phyloP scores from a whole-genome alignment of 2,113 vertebrate genomes.

The Urocynchramus pylzowi region DNA sequence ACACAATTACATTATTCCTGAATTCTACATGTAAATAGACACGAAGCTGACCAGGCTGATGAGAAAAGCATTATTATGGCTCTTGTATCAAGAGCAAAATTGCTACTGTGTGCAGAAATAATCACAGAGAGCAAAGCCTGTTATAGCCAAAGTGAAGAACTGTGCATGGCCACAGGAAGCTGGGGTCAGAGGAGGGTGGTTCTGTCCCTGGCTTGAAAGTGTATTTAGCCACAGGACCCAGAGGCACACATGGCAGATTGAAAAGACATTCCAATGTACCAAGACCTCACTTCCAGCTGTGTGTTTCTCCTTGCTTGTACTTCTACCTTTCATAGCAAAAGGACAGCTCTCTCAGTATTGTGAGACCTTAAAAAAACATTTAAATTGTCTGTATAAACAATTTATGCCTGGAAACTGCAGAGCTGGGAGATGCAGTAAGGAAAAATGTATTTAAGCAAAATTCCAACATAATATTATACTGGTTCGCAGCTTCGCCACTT shows the following conservation, averaged over 20 bases:
- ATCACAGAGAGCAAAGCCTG: background rate
- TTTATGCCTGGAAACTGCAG: background rate
- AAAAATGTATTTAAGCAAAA: background rate
- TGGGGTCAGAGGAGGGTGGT: accelerated
- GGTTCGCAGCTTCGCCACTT: background rate
- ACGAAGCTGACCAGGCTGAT: background rate
- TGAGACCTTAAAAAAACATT: background rate
- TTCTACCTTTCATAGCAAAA: background rate
- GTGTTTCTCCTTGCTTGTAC: background rate
- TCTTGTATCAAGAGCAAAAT: background rate
- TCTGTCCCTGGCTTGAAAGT: background rate
- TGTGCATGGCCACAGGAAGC: background rate
- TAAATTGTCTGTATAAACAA: background rate
- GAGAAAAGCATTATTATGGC: background rate
- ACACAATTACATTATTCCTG: background rate
- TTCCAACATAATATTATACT: background rate
- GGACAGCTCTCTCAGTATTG: background rate
- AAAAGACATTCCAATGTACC: background rate
- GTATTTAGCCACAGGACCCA: background rate
- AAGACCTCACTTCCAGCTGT: background rate
- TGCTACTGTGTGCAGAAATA: background rate
- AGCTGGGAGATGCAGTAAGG: background rate
- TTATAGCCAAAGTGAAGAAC: background rate
- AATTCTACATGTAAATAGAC: background rate
- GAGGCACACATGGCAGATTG: background rate